These are phyloP conservation scores for Armadillidium nasatum DNA, from an alignment of 1,140 invertebrate species.

Conservation along the genomic window DNA sequence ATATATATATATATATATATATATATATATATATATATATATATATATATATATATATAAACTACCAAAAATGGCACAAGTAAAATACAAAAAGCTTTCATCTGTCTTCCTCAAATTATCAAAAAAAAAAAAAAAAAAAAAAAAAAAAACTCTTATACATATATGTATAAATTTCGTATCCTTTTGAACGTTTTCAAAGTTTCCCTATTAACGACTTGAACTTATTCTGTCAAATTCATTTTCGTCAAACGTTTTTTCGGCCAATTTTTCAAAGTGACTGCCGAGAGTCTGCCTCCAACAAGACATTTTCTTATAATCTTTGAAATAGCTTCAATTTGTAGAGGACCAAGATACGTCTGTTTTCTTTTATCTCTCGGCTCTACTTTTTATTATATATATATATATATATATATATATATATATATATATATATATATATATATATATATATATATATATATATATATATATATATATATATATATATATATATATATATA, in stretches of 20 bases:
- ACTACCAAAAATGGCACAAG: not conserved
- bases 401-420: conserved; percentile 14
- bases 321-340: conserved; percentile 9
- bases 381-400: not conserved
- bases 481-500: not conserved
- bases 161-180: not conserved
- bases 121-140: too few species aligned
- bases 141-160: not conserved
- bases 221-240: conserved; percentile 10
- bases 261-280: conserved; percentile 3
- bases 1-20: not conserved
- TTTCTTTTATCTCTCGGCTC: not conserved
- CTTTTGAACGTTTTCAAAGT: not conserved
- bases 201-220: conserved; percentile 8
- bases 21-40: not conserved
- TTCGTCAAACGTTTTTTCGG: not conserved
- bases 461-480: not conserved
- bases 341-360: not conserved
- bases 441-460: not conserved
- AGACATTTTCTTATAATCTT: conserved; percentile 7
- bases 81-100: not conserved
- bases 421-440: conserved; percentile 10
- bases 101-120: not conserved
- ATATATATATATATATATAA: not conserved
- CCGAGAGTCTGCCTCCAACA: not conserved